Base-by-base conservation (phyloP, 2,113 vertebrate species). In the Brachypteracias leptosomus region DNA sequence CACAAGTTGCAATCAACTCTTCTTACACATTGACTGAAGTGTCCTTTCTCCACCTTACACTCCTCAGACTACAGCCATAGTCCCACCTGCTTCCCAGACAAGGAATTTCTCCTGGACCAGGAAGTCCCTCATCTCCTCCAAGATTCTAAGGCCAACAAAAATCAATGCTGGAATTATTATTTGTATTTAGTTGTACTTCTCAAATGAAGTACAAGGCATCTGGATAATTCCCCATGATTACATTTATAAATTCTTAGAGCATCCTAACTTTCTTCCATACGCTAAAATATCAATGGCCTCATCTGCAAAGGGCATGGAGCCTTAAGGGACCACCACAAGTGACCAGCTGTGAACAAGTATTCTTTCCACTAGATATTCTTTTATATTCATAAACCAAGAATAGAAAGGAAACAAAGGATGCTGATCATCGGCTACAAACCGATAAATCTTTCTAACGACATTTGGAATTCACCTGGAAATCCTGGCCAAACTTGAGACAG, bases 381-480 rank as follows among this genome's bases (percentile, higher is more conserved):
- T 66, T 75, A 77, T 54, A 85, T 67, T 68, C 52, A 47, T 51
- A 67, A 91, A 38, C 20, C 70, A 71, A 81, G 15, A 90, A 80
- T 1, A 74, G 46, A 76, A 86, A 47, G 72, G 26, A 86, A 95
- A 68, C 38, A 59, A 82, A 93, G 16, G 44, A 54, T 29, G 46
- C 10, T 57, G 25, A 29, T 93, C 51, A 95, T 80, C 26, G 52
- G 33, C 67, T 10, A 71, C 21, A 44, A 42, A 22, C 22, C 51
- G 68, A 73, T 54, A 73, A 82, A 52, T 67, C 36, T 70, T 93
- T 51, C 63, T 78, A 80, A 55, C 29, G 33, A 70, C 11, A 61
- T 81, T 59, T 80, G 55, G 47, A 88, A 93, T 71, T 88, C 72
- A 93, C 79, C 61, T 88, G 57, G 74, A 95, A 94, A 83, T 51